A percentile compares a stretch with the other conserved stretches of the same genome.
phyloP scores from a whole-genome alignment of 2,888 invertebrate species.

The Drosophila mercatorum region DNA sequence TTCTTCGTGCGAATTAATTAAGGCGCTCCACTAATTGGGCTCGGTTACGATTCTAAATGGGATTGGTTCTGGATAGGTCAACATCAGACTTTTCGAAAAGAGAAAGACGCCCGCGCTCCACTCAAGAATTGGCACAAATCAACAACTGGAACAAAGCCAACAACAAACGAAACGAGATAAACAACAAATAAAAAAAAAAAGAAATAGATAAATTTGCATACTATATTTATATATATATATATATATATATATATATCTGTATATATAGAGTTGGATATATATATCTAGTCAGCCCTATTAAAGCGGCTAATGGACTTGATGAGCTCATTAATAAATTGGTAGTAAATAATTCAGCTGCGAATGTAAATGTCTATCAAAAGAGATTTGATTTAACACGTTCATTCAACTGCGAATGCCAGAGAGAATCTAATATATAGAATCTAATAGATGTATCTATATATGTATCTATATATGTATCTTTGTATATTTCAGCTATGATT shows the following conservation, averaged over 20 bases:
- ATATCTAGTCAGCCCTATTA: constrained; percentile 22
- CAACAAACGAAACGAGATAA: constrained; percentile 13
- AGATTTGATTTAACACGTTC: constrained; percentile 27
- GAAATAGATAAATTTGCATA: constrained; percentile 19
- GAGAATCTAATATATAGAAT: neutral
- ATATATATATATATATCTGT: neutral
- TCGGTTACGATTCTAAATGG: constrained; percentile 26
- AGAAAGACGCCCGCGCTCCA: constrained; percentile 50
- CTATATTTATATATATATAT: neutral
- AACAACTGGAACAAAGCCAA: constrained; percentile 23
- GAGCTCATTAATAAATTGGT: constrained; percentile 47
- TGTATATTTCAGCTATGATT: neutral
- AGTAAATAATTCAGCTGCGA: constrained; percentile 36
- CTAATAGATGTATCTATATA: neutral
- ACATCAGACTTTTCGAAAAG: constrained; percentile 29
- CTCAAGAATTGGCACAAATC: constrained; percentile 42
- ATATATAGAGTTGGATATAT: neutral
- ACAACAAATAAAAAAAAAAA: neutral
- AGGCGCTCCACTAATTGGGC: constrained; percentile 51
- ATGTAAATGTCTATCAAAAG: constrained; percentile 49
- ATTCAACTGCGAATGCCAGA: neutral
- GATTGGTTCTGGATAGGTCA: constrained; percentile 44
- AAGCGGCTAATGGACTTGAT: constrained; percentile 44
- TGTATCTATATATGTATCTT: neutral
- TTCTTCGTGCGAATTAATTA: constrained; percentile 51